A percentile compares a stretch with the other conserved stretches of the same genome.
Evolutionary conservation across 64 coral and sea anemone genomes (phyloP).

Genomic region (Dendronephthya gigantea): DNA sequence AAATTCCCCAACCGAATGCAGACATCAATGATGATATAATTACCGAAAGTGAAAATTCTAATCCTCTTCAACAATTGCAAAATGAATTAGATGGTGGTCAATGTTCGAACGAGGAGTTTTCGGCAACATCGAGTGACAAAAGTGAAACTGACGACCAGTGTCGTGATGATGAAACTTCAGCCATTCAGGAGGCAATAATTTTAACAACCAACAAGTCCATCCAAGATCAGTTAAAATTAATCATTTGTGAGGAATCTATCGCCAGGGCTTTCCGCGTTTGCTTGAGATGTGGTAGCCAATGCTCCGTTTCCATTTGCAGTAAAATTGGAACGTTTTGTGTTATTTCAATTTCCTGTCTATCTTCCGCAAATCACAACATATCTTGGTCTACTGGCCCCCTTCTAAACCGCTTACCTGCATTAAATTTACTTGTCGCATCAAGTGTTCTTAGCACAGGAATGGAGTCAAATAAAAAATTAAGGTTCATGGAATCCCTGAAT

Average conservation of each 20-base stretch:
- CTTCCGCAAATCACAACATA: neutral
- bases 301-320: neutral
- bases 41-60: too few relatives aligned
- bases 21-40: too few relatives aligned
- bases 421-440: neutral
- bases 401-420: neutral
- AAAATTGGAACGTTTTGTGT: neutral
- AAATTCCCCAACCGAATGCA: too few relatives aligned
- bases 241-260: neutral
- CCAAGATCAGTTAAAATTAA: neutral
- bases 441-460: neutral
- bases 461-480: neutral
- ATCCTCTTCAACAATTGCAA: too few relatives aligned
- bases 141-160: too few relatives aligned
- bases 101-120: too few relatives aligned
- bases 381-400: neutral
- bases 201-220: neutral
- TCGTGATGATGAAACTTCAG: too few relatives aligned
- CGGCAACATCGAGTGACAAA: too few relatives aligned
- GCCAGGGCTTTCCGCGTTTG: neutral
- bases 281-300: neutral
- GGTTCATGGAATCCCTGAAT: neutral
- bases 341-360: neutral
- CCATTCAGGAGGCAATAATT: too few relatives aligned
- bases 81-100: too few relatives aligned